A percentile compares a stretch with the other conserved stretches of the same genome.
phyloP scores from a whole-genome alignment of 2,113 vertebrate genomes.

The Anhinga anhinga region DNA sequence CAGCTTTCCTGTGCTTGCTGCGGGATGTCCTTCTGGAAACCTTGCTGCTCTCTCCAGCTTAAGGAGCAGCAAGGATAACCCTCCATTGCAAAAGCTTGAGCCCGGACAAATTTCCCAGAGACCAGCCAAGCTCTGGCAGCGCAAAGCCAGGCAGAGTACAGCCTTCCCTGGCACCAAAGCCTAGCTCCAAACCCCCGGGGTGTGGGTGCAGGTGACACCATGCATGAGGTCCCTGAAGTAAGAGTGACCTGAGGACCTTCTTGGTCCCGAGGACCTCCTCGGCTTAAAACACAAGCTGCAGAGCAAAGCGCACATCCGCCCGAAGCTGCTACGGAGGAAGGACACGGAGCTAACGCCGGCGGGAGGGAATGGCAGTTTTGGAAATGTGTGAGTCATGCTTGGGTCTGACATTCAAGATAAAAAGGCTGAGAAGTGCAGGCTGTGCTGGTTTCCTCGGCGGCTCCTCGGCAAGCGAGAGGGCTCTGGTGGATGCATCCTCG shows the following conservation, averaged over 20 bases:
- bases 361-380: not conserved
- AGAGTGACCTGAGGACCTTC: not conserved
- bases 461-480: not conserved
- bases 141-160: not conserved
- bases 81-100: not conserved
- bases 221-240: not conserved
- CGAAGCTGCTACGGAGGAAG: not conserved
- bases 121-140: not conserved
- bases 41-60: not conserved
- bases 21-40: not conserved
- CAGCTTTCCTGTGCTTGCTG: not conserved
- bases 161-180: fast-evolving
- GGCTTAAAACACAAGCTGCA: not conserved
- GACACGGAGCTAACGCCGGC: fast-evolving
- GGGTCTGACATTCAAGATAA: not conserved
- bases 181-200: not conserved
- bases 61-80: not conserved
- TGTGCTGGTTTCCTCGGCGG: not conserved
- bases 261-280: not conserved
- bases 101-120: not conserved
- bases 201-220: not conserved
- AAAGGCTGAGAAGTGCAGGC: not conserved
- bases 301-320: fast-evolving
- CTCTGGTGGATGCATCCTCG: not conserved
- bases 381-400: not conserved